Base-by-base conservation (phyloP, 2,797 vertebrate species). In the Rhadinocentrus ornatus region DNA sequence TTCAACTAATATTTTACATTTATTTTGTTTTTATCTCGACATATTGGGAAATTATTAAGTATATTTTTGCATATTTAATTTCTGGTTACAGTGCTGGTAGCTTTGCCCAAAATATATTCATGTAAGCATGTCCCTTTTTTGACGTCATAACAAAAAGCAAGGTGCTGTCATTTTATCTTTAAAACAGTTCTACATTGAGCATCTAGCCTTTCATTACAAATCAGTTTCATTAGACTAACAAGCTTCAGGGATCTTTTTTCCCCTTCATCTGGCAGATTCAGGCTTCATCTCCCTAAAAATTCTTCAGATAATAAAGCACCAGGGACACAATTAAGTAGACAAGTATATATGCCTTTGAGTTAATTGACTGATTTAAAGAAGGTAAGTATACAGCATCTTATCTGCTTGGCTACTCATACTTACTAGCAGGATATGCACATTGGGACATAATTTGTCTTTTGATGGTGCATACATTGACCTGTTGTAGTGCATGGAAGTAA, bases 351-450 rank as follows among this genome's bases (percentile, higher is more conserved):
- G 75, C 68, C 63, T 86, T 82, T 81, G 79, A 88, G 88, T 88
- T 91, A 92, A 92, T 90, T 92, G 91, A 88, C 88, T 88, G 87
- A 87, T 91, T 90, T 90, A 87, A 86, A 75, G 77, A 75, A 77
- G 78, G 67, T 86, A 88, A 86, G 85, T 75, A 69, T 78, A 68
- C 74, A 69, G 77, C 87, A 85, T 87, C 57, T 72, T 84, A 76
- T 87, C 74, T 84, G 86, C 88, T 85, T 80, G 77, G 83, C 62
- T 91, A 73, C 75, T 75, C 70, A 66, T 58, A 75, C 65, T 71
- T 7, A 3, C 50, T 16, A 39, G 70, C 63, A 24, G 31, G 39
- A 54, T 46, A 66, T 83, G 80, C 77, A 68, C 70, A 26, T 4
- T 48, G 72, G 73, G 66, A 53, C 59, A 80, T 82, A 53, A 68